Conservation (phyloP, 1,140 invertebrate genomes). For the Dreissena polymorpha region DNA sequence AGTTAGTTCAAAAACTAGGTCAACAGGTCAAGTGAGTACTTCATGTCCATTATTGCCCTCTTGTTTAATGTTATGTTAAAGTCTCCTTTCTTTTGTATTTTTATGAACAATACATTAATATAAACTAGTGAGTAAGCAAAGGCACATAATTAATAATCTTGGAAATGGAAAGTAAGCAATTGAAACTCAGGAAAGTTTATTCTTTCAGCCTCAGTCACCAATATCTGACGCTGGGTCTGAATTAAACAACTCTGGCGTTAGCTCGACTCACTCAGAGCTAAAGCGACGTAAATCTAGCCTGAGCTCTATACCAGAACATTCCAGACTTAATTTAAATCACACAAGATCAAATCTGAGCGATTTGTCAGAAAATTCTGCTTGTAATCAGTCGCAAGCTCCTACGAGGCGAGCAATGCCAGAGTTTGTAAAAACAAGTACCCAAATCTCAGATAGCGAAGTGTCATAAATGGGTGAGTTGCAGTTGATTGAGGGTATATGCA, state of each 20-base stretch:
- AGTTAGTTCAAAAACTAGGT: no score
- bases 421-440: conserved; percentile 47
- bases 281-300: background rate
- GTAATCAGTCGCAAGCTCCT: background rate
- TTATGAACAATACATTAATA: no score
- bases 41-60: no score
- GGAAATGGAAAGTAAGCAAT: no score
- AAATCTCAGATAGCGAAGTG: conserved; percentile 35
- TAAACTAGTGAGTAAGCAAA: no score
- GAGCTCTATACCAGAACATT: background rate
- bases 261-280: background rate
- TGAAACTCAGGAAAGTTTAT: no score
- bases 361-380: conserved; percentile 1
- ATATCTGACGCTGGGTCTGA: conserved; percentile 8
- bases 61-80: no score
- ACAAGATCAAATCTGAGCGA: background rate
- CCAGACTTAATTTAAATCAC: background rate
- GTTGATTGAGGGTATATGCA: no score
- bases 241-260: background rate
- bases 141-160: no score
- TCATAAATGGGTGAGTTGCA: no score
- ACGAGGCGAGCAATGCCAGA: conserved; percentile 28
- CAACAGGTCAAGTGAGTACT: no score
- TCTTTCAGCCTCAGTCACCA: conserved; percentile 25
- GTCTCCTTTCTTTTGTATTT: no score